Evolutionary conservation across 2,888 invertebrate genomes (phyloP), one percentile per base, ranked within the genome.

Genomic region (Lycocerus yunnanus): DNA sequence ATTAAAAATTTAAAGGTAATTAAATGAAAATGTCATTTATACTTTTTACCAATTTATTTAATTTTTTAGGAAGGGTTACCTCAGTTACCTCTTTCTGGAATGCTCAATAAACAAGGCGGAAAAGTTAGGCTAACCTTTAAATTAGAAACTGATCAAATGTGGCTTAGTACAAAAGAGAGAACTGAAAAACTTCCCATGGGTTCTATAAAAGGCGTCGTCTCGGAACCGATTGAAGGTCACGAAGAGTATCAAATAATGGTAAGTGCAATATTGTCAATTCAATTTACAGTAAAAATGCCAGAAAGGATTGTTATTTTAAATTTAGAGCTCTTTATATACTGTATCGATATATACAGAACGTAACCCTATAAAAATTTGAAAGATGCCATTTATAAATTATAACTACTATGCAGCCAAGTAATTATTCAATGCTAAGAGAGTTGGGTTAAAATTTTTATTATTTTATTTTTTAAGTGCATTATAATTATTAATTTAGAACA

Each of bases 181-280:
- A 97, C 97, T 75, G 96, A 97, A 82, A 97, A 97, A 88, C 90
- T 97, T 83, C 93, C 94, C 79, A 96, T 97, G 94, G 93, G 92
- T 82, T 94, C 95, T 70, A 96, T 97, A 82, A 95, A 95, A 88
- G 92, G 93, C 87, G 91, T 94, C 81, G 89, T 91, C 83, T 91
- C 91, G 72, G 97, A 97, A 89, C 92, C 96, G 15, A 96, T 97
- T 80, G 94, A 94, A 85, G 95, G 93, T 73, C 93, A 95, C 86
- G 95, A 95, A 84, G 94, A 96, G 86, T 97, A 97, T 89, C 96
- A 97, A 85, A 92, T 97, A 83, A 91, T 97, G 94, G 96, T 95
- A 87, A 43, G 43, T 24, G 24, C 11, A 24, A 24, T 24, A 24
- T 24, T 21, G 21, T 21, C 21, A 21, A 9, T 2, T 21, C 9